Percentiles rank a stretch among this genome's conserved stretches.
Conservation (phyloP, 1,140 invertebrate genomes). For the Lepeophtheirus salmonis region DNA sequence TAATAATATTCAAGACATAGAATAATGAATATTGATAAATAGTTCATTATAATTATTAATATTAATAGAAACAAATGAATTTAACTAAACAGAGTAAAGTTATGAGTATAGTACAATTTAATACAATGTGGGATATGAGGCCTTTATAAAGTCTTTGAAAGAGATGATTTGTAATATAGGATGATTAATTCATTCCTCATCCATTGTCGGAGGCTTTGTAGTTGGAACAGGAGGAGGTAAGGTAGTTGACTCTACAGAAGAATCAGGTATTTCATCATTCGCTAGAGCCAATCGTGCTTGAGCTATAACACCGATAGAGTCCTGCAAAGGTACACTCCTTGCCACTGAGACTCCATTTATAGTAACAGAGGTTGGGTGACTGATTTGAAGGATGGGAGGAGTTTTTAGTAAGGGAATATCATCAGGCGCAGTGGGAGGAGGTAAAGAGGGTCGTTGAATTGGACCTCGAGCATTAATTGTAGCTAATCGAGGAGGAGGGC, state of each 20-base stretch:
- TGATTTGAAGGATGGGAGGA: neutral
- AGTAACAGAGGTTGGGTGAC: conserved; percentile 19
- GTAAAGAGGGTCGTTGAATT: conserved; percentile 18
- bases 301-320: neutral
- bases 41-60: too few relatives aligned
- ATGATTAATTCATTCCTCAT: too few relatives aligned
- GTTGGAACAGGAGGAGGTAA: neutral
- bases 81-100: too few relatives aligned
- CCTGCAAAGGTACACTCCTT: neutral
- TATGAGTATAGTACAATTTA: too few relatives aligned
- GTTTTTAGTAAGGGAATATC: conserved; percentile 17
- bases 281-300: neutral
- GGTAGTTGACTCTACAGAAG: neutral
- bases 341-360: conserved; percentile 21
- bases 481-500: neutral
- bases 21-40: too few relatives aligned
- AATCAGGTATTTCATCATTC: neutral
- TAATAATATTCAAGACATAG: too few relatives aligned
- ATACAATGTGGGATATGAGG: too few relatives aligned
- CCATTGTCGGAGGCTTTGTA: neutral
- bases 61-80: too few relatives aligned
- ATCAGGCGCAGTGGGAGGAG: conserved; percentile 19
- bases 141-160: too few relatives aligned
- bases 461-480: conserved; percentile 4
- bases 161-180: too few relatives aligned